Conservation (phyloP, 2,888 invertebrate genomes). For the Lottia gigantea region DNA sequence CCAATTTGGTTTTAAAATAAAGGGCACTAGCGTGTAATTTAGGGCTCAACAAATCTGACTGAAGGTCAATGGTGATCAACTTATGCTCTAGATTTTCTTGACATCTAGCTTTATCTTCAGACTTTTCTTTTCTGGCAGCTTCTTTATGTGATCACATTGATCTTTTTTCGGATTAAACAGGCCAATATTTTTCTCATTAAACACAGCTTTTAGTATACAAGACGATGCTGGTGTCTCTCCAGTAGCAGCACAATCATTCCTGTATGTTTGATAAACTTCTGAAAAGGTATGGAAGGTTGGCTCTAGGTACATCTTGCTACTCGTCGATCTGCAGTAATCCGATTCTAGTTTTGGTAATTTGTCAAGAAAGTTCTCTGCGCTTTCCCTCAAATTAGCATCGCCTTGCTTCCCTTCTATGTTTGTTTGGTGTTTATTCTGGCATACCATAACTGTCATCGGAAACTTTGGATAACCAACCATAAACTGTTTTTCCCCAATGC, state of each 20-base stretch:
- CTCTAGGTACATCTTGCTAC: too few relatives aligned
- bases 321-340: conserved; percentile 20
- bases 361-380: conserved; percentile 11
- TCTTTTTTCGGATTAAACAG: not conserved
- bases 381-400: not conserved
- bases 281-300: too few relatives aligned
- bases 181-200: not conserved
- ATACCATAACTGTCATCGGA: not conserved
- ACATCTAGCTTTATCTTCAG: too few relatives aligned
- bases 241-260: too few relatives aligned
- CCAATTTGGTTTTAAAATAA: conserved; percentile 6
- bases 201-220: not conserved
- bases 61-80: not conserved
- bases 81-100: not conserved
- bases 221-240: too few relatives aligned
- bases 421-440: too few relatives aligned
- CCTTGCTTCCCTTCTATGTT: not conserved
- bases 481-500: conserved; percentile 30
- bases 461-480: conserved; percentile 17
- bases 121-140: not conserved
- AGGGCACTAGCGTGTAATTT: conserved; percentile 7
- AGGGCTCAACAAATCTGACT: conserved; percentile 7
- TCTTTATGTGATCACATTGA: not conserved
- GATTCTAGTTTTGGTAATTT: conserved; percentile 19
- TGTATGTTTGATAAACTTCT: too few relatives aligned